Evolutionary conservation across 2,888 invertebrate species (phyloP).

Genomic region (Sphaerophoria rueppellii): DNA sequence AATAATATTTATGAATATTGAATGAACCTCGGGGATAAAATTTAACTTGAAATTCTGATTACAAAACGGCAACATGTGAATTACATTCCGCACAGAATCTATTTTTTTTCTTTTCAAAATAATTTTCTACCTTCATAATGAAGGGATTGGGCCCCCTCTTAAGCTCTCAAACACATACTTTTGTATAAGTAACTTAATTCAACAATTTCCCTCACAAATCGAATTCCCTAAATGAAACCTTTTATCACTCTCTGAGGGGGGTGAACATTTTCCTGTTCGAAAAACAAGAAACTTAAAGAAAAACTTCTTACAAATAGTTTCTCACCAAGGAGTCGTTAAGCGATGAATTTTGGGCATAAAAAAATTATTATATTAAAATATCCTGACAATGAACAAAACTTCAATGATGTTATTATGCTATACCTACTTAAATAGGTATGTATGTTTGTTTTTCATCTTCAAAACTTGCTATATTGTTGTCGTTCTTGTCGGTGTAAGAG

Average conservation of each 20-base stretch:
- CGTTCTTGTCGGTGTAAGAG: neutral
- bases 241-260: constrained; percentile 13
- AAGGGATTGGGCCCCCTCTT: no score
- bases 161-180: neutral
- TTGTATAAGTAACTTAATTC: neutral
- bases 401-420: constrained; percentile 16
- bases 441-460: neutral
- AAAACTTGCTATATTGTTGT: neutral
- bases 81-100: neutral
- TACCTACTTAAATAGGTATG: neutral
- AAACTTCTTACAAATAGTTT: constrained; percentile 33
- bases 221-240: constrained; percentile 27
- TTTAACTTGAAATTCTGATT: neutral
- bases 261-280: neutral
- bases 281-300: constrained; percentile 34
- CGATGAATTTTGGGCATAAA: constrained; percentile 17
- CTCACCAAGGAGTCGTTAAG: constrained; percentile 43
- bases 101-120: neutral
- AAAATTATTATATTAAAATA: constrained; percentile 14
- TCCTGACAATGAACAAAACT: constrained; percentile 10
- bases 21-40: neutral
- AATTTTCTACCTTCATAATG: no score
- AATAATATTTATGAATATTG: neutral
- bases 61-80: neutral
- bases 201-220: neutral